Conservation (phyloP, 2,113 vertebrate genomes). For the Odocoileus hemionus region DNA sequence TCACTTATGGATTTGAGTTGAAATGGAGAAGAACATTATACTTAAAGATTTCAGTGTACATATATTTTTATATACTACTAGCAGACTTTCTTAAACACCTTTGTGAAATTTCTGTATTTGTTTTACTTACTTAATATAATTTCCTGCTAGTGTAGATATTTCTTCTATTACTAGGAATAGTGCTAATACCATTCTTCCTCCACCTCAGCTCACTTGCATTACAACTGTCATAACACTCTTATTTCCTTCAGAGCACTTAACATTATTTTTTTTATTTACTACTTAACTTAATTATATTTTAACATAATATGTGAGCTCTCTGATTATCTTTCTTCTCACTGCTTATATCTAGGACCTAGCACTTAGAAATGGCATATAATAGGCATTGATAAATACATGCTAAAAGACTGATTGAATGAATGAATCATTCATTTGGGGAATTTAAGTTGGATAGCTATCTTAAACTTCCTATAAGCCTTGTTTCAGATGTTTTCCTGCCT, state of each 20-base stretch:
- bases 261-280: not conserved
- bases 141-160: not conserved
- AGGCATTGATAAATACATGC: not conserved
- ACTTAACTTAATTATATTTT: not conserved
- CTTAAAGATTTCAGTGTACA: not conserved
- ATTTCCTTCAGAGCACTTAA: not conserved
- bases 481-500: not conserved
- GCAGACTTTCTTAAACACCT: not conserved
- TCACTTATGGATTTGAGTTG: not conserved
- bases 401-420: not conserved
- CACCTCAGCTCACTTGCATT: not conserved
- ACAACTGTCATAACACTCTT: not conserved
- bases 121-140: not conserved
- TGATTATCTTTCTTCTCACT: not conserved
- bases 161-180: not conserved
- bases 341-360: not conserved
- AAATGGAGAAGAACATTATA: not conserved
- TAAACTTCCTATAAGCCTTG: not conserved
- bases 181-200: not conserved
- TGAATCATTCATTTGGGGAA: not conserved
- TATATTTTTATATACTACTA: not conserved
- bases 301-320: not conserved
- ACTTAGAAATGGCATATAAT: not conserved
- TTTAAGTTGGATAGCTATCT: not conserved
- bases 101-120: not conserved